Evolutionary conservation across 2,888 invertebrate genomes (phyloP), one percentile per base, ranked within the genome.

Genomic region (Ophion costatus): DNA sequence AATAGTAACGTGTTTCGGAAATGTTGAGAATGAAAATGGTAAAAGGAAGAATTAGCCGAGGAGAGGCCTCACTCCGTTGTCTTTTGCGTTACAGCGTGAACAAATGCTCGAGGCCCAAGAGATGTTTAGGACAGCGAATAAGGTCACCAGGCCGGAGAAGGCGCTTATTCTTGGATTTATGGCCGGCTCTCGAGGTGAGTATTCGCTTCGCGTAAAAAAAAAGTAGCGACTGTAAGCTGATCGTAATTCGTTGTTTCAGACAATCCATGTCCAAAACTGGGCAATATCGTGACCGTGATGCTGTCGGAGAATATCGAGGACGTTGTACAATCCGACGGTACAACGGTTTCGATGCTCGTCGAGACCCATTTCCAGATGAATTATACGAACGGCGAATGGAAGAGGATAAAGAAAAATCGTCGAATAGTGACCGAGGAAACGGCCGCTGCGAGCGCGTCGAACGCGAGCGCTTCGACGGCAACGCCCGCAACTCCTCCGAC

Each of bases 311-410:
- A 97, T 92, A 96, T 96, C 90, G 99, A 99, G 94, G 97, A 97
- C 89, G 97, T 98, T 0, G 95, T 96, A 14, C 98, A 98, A 92
- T 95, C 97, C 0, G 98, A 98, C 93, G 98, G 98, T 87, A 96
- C 97, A 0, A 96, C 96, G 90, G 94, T 96, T 29, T 96, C 96
- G 0, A 97, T 98, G 94, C 94, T 97, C 75, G 97, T 97, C 0
- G 99, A 99, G 94, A 98, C 98, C 87, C 98, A 98, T 94, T 99
- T 99, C 96, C 98, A 99, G 94, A 98, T 99, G 98, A 99, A 99
- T 94, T 99, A 99, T 94, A 97, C 97, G 92, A 98, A 98, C 77
- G 99, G 99, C 42, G 98, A 99, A 93, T 99, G 99, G 99, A 98
- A 98, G 92, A 95, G 97, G 90, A 97, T 99, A 90, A 98, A 98